Conservation (phyloP, 2,797 vertebrate species). For the Pseudopleuronectes americanus region DNA sequence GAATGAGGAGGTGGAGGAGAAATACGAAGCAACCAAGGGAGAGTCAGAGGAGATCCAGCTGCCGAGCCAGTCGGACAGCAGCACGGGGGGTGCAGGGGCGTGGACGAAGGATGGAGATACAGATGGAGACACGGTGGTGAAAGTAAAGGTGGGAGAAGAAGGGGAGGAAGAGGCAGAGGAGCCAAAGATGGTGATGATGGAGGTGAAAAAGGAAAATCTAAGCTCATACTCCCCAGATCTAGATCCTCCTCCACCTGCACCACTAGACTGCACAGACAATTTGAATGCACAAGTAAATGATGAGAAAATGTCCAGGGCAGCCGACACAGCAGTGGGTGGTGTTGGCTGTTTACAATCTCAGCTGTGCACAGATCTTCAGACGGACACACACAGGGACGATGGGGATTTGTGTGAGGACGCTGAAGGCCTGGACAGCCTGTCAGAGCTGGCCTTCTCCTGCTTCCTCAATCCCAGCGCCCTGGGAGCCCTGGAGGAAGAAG, state of each 20-base stretch:
- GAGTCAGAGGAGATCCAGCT: conserved; percentile 90
- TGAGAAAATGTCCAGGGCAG: conserved; percentile 81
- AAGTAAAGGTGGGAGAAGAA: conserved; percentile 76
- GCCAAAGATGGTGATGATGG: conserved; percentile 70
- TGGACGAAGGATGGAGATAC: conserved; percentile 58
- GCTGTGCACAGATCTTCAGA: conserved; percentile 85
- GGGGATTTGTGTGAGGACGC: conserved; percentile 55
- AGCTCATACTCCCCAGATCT: conserved; percentile 85
- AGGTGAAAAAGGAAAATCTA: conserved; percentile 93
- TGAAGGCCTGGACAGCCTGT: conserved; percentile 71
- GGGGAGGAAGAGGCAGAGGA: conserved; percentile 78
- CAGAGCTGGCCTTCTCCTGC: conserved; percentile 78
- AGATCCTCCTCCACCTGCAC: conserved; percentile 87
- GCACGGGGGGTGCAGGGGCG: conserved; percentile 29
- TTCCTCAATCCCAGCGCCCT: conserved; percentile 73
- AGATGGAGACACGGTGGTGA: conserved; percentile 64
- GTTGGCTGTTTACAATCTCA: conserved; percentile 87
- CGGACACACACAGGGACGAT: conserved; percentile 58
- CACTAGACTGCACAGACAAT: conserved; percentile 81
- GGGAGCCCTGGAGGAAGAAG: conserved; percentile 64
- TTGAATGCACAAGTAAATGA: conserved; percentile 75
- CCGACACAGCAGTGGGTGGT: conserved; percentile 84
- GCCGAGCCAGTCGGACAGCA: conserved; percentile 93
- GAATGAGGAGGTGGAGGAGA: conserved; percentile 61
- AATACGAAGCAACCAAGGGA: conserved; percentile 69